Base-by-base conservation (phyloP, 2,888 invertebrate genomes). In the Drosophila colorata region DNA sequence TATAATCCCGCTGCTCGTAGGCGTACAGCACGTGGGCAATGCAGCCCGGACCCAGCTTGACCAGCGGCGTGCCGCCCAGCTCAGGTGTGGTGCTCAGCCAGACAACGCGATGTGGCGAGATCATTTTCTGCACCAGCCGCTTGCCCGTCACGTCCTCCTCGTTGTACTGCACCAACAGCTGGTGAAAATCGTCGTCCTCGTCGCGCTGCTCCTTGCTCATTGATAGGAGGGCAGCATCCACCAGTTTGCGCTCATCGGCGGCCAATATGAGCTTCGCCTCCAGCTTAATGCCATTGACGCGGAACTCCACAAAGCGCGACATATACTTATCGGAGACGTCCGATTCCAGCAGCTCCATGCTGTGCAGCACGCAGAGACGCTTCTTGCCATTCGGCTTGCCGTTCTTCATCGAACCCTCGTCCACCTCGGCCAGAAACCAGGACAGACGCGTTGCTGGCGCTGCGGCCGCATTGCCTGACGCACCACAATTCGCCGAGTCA, bases 351-450 rank as follows among this genome's bases (percentile, higher is more conserved):
- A 91, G 51, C 9, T 91, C 90, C 64, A 90, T 82, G 4, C 85
- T 83, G 51, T 91, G 91, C 11, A 91, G 75, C 0, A 85, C 71
- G 25, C 69, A 80, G 37, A 79, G 66, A 0, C 58, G 57, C 3
- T 37, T 66, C 9, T 56, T 57, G 1, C 80, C 77, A 51, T 65
- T 80, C 0, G 69, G 59, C 2, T 48, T 43, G 2, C 73, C 82
- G 0, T 56, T 53, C 11, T 57, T 58, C 40, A 74, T 33, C 1
- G 53, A 35, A 0, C 80, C 88, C 4, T 89, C 83, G 16, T 87
- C 90, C 40, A 90, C 80, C 46, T 90, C 88, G 14, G 90, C 73
- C 4, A 91, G 66, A 40, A 90, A 84, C 91, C 90, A 90, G 1
- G 90, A 90, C 25, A 90, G 63, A 11, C 88, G 81, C 7, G 88